Conservation (phyloP, 2,113 vertebrate genomes). For the Regulus satrapa region DNA sequence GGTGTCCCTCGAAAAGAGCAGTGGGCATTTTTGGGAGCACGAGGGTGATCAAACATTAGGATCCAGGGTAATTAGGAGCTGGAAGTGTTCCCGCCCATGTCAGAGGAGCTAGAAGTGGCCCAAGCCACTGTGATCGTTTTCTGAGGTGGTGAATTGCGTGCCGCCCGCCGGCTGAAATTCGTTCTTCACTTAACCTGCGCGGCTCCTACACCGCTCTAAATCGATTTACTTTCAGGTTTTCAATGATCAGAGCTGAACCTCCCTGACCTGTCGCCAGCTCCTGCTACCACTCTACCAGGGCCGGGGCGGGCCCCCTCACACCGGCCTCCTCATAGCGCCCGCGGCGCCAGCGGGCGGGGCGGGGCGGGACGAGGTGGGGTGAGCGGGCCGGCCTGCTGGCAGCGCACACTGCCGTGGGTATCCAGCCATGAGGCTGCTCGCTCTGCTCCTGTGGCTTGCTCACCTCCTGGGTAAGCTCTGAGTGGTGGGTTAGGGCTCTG, state of each 20-base stretch:
- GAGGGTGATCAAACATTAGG: accelerated
- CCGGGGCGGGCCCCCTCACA: too few relatives aligned
- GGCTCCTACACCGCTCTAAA: not conserved
- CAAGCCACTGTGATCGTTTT: not conserved
- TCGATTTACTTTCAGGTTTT: not conserved
- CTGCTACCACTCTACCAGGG: too few relatives aligned
- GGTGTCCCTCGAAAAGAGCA: not conserved
- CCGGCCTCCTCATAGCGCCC: too few relatives aligned
- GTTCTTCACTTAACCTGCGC: not conserved
- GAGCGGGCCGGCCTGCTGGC: too few relatives aligned
- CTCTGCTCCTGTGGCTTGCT: accelerated
- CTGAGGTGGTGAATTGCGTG: accelerated
- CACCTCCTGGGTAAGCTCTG: not conserved
- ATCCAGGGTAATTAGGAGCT: not conserved
- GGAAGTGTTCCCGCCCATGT: not conserved
- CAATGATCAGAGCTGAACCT: not conserved
- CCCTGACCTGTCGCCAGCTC: too few relatives aligned
- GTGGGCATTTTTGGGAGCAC: not conserved
- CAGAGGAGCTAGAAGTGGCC: not conserved
- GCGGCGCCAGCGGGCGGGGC: too few relatives aligned
- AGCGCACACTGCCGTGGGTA: too few relatives aligned
- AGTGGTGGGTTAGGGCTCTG: not conserved
- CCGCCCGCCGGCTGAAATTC: too few relatives aligned
- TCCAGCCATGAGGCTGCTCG: not conserved
- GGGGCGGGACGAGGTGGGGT: too few relatives aligned